These are phyloP conservation scores for Euschistus heros DNA, from an alignment of 1,140 invertebrate genomes.

Conservation along the genomic window DNA sequence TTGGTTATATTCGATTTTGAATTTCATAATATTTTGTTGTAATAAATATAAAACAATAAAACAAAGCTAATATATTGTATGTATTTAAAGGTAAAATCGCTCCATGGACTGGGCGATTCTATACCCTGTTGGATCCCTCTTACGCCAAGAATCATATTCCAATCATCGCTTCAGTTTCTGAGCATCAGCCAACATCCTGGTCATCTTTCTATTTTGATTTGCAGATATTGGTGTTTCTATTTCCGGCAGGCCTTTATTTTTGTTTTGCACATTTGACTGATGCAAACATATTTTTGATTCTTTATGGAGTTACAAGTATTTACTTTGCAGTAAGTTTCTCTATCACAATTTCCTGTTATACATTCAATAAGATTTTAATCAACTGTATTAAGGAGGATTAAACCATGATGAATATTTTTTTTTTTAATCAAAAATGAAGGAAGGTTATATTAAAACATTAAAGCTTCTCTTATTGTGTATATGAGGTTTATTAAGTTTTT, in stretches of 20 bases:
- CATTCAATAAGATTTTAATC: no score
- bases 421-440: no score
- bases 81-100: constrained; percentile 68
- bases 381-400: no score
- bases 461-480: no score
- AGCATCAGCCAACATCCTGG: constrained; percentile 98
- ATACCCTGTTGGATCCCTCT: constrained; percentile 91
- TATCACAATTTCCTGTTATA: neutral
- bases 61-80: neutral
- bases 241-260: constrained; percentile 91
- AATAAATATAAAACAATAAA: neutral
- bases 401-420: no score
- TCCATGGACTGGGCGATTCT: constrained; percentile 98
- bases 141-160: constrained; percentile 99
- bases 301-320: constrained; percentile 94
- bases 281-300: constrained; percentile 92
- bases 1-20: no score
- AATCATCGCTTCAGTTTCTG: constrained; percentile 96
- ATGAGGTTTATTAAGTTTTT: no score
- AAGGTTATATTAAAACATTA: no score
- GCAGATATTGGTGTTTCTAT: constrained; percentile 87
- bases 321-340: constrained; percentile 83
- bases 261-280: constrained; percentile 90
- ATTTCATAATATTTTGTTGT: no score
- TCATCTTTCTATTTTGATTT: constrained; percentile 97